These are phyloP conservation scores for Tapera naevia DNA, from an alignment of 2,797 vertebrate genomes.

Conservation along the genomic window DNA sequence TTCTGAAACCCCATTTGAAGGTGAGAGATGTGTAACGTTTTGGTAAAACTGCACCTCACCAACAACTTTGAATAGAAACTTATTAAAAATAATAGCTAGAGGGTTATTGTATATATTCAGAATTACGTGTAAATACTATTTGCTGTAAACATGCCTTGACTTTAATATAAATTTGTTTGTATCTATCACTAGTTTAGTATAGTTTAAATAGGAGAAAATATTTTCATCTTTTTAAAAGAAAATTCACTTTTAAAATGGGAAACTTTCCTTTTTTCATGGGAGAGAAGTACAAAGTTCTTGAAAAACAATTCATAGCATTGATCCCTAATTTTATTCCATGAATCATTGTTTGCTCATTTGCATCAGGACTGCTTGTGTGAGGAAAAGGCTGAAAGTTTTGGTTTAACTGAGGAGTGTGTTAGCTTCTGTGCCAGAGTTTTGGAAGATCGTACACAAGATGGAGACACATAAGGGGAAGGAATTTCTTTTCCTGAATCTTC, in stretches of 20 bases:
- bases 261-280: not conserved
- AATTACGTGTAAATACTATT: not conserved
- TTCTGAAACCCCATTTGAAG: not conserved
- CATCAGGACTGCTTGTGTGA: not conserved
- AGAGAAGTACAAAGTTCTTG: not conserved
- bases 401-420: not conserved
- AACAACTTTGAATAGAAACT: not conserved
- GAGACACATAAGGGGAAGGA: not conserved
- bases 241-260: not conserved
- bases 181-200: not conserved
- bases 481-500: not conserved
- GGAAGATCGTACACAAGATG: not conserved
- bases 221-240: not conserved
- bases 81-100: not conserved
- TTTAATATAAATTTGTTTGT: not conserved
- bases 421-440: not conserved
- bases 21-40: not conserved
- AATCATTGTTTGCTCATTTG: not conserved
- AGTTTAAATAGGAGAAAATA: not conserved
- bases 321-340: not conserved
- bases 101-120: not conserved
- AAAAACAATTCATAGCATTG: not conserved
- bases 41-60: not conserved
- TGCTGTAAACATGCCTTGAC: not conserved
- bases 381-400: not conserved